A percentile compares a stretch with the other conserved stretches of the same genome.
Evolutionary conservation across 2,797 vertebrate genomes (phyloP).

Genomic region (Coregonus suidteri): DNA sequence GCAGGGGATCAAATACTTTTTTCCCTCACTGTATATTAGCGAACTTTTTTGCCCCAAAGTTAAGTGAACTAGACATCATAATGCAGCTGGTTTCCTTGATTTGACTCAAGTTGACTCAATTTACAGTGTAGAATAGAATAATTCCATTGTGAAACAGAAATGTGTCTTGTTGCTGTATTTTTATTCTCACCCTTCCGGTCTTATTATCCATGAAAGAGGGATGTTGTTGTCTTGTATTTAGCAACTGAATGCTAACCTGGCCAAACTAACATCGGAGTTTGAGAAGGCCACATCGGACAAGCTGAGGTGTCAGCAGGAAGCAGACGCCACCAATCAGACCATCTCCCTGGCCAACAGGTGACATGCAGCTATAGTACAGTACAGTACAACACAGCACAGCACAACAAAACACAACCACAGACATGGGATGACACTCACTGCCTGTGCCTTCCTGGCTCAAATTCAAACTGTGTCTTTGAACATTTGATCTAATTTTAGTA

Average conservation of each 20-base stretch:
- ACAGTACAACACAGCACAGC: background rate
- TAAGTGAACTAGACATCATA: too few relatives aligned
- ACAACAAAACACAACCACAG: background rate
- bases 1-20: too few relatives aligned
- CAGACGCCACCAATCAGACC: slow-evolving; percentile 75
- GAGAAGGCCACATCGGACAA: slow-evolving; percentile 83
- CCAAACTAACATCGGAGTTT: slow-evolving; percentile 78
- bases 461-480: background rate
- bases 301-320: slow-evolving; percentile 65
- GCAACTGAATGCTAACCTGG: slow-evolving; percentile 81
- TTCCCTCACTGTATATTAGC: too few relatives aligned
- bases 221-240: slow-evolving; percentile 34
- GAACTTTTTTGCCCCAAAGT: too few relatives aligned
- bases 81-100: too few relatives aligned
- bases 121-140: background rate
- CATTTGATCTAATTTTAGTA: background rate
- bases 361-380: background rate
- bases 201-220: background rate
- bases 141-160: too few relatives aligned
- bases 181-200: background rate
- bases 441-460: background rate
- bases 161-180: too few relatives aligned
- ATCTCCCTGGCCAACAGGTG: slow-evolving; percentile 78
- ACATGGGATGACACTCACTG: background rate
- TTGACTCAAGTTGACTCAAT: background rate